Base-by-base conservation (phyloP, 2,113 vertebrate genomes). In the Calyptomena viridis region DNA sequence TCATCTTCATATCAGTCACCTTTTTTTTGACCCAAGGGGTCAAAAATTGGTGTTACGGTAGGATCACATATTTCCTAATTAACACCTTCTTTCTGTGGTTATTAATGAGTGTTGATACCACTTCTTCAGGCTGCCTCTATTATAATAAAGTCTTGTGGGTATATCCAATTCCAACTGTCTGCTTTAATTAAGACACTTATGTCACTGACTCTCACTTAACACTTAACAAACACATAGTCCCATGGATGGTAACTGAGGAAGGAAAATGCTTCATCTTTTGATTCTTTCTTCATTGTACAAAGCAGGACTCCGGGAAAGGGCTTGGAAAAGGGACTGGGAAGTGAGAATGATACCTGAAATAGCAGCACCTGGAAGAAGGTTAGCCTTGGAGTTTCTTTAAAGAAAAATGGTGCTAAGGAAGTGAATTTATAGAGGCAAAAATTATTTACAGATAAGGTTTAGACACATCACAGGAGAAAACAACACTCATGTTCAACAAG, bases 151-250 rank as follows among this genome's bases (percentile, higher is more conserved):
- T 95, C 96, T 95, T 96, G 35, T 83, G 95, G 84, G 89, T 73
- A 52, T 69, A 59, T 76, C 81, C 92, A 96, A 44, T 94, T 96
- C 88, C 47, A 94, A 90, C 72, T 86, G 86, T 55, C 94, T 62
- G 16, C 86, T 91, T 94, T 98, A 98, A 98, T 98, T 98, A 98
- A 97, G 94, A 96, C 90, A 96, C 95, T 97, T 81, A 96, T 94
- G 95, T 93, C 95, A 95, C 27, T 92, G 95, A 97, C 97, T 97
- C 88, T 73, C 66, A 89, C 56, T 94, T 82, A 88, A 58, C 47
- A 78, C 49, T 74, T 92, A 87, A 79, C 14, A 75, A 81, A 82
- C n/a, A 82, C 50, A 19, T 3, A 24, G 39, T 21, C 44, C 66
- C 69, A 76, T 84, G 59, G 69, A 87, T 72, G 52, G 42, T 37